Evolutionary conservation across 2,113 vertebrate genomes (phyloP).

Genomic region (Brachypteracias leptosomus): DNA sequence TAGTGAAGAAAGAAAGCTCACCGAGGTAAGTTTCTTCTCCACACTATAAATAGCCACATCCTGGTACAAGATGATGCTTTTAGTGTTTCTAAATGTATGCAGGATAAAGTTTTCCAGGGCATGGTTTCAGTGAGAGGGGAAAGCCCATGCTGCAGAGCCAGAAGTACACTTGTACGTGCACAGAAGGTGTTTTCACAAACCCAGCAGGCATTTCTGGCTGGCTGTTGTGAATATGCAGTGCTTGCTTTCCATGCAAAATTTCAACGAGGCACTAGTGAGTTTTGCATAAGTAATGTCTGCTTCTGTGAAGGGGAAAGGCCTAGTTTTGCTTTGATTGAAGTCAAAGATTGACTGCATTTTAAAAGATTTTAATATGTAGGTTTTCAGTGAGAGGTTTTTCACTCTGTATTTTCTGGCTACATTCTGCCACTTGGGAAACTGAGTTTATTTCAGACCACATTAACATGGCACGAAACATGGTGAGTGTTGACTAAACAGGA

Average conservation of each 20-base stretch:
- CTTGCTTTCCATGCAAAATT: not conserved
- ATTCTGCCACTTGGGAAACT: not conserved
- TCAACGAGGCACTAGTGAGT: not conserved
- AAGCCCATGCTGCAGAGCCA: not conserved
- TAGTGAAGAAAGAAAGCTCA: constrained; percentile 93
- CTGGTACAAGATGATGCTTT: not conserved
- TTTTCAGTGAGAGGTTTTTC: not conserved
- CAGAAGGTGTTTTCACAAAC: not conserved
- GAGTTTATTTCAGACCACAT: not conserved
- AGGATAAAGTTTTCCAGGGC: not conserved
- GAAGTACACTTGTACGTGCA: not conserved
- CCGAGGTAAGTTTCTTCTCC: constrained; percentile 77
- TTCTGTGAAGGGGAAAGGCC: not conserved
- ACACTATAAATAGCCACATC: not conserved
- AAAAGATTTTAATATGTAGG: not conserved
- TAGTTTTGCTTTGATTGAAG: not conserved
- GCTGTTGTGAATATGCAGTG: not conserved
- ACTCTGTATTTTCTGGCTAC: not conserved
- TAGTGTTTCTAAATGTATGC: not conserved
- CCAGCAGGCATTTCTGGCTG: not conserved
- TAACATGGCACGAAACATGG: not conserved
- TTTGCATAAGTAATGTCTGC: not conserved
- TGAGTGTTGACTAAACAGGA: not conserved
- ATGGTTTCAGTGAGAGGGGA: not conserved
- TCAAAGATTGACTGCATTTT: not conserved